phyloP scores from a whole-genome alignment of 2,888 invertebrate genomes.

The Leptura quadrifasciata region DNA sequence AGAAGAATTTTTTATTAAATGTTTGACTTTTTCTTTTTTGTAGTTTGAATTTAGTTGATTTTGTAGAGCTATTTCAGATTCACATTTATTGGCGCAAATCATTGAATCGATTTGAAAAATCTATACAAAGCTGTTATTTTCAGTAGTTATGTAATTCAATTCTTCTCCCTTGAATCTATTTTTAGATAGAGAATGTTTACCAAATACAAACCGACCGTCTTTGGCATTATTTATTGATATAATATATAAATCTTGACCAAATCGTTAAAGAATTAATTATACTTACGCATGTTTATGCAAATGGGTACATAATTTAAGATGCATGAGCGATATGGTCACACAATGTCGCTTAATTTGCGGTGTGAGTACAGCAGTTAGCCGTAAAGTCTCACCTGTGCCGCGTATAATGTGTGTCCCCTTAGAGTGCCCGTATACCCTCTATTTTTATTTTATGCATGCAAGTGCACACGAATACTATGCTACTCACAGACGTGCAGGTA shows the following conservation, averaged over 20 bases:
- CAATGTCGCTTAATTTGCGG: constrained; percentile 54
- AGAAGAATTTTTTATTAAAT: too few species aligned
- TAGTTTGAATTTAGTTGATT: too few species aligned
- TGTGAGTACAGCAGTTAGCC: constrained; percentile 15
- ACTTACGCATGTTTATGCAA: constrained; percentile 43
- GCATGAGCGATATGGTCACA: constrained; percentile 50
- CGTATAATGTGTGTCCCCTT: constrained; percentile 8
- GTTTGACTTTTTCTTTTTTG: too few species aligned
- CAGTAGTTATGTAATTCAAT: too few species aligned
- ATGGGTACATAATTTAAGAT: constrained; percentile 48
- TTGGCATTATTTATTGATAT: background rate
- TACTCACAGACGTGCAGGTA: constrained; percentile 30
- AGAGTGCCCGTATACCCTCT: constrained; percentile 32
- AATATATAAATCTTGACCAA: constrained; percentile 29
- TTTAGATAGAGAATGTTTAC: too few species aligned
- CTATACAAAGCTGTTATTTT: too few species aligned
- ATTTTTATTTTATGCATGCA: constrained; percentile 27
- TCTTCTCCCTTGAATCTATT: too few species aligned
- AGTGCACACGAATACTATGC: constrained; percentile 17
- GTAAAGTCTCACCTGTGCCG: constrained; percentile 35
- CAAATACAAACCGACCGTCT: background rate
- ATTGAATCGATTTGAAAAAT: too few species aligned
- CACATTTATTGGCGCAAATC: too few species aligned
- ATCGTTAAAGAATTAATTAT: constrained; percentile 37
- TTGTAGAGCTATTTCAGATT: too few species aligned